A percentile compares a stretch with the other conserved stretches of the same genome.
phyloP scores from a whole-genome alignment of 2,797 vertebrate species.

The Molossus molossus region DNA sequence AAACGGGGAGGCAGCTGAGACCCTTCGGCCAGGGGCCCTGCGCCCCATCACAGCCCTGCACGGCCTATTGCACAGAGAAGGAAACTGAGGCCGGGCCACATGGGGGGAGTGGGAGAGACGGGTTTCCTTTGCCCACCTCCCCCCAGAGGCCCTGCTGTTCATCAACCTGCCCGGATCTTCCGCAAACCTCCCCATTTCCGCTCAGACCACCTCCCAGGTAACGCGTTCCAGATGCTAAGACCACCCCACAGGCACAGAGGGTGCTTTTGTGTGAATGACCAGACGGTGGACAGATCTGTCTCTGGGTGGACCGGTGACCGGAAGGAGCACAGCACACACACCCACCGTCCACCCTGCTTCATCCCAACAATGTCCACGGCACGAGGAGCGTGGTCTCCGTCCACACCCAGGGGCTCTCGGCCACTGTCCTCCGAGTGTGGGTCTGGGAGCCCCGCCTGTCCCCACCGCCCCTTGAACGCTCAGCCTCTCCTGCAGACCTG shows the following conservation, averaged over 20 bases:
- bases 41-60: not conserved
- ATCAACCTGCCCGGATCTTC: not conserved
- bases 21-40: accelerated
- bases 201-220: constrained; percentile 52
- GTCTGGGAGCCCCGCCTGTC: too few species aligned
- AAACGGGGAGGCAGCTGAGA: accelerated
- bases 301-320: accelerated
- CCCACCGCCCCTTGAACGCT: not conserved
- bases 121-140: not conserved
- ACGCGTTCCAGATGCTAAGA: not conserved
- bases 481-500: not conserved
- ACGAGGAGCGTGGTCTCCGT: accelerated
- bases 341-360: not conserved
- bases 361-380: not conserved
- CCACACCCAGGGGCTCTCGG: not conserved
- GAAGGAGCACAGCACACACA: not conserved
- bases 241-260: constrained; percentile 7
- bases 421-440: not conserved
- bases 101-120: accelerated
- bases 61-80: not conserved
- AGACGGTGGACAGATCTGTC: not conserved
- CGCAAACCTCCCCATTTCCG: accelerated
- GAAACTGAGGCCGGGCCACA: not conserved
- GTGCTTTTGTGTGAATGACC: not conserved
- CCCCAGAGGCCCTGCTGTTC: not conserved